Conservation (phyloP, 2,888 invertebrate species). For the Mythimna loreyi region DNA sequence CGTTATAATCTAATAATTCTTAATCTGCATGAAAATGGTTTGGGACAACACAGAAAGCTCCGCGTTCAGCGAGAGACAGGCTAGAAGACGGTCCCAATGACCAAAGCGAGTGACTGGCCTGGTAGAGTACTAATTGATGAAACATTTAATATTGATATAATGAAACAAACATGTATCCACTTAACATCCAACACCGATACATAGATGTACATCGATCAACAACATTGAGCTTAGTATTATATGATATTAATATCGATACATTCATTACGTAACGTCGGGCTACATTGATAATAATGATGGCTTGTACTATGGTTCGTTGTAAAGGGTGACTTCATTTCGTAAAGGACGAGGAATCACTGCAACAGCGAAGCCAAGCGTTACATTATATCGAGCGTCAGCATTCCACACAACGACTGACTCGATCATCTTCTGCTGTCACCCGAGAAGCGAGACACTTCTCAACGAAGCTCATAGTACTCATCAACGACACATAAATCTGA, state of each 20-base stretch:
- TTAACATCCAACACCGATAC: slow-evolving; percentile 62
- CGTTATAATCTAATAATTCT: slow-evolving; percentile 21
- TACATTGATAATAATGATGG: slow-evolving; percentile 35
- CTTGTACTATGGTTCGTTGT: slow-evolving; percentile 18
- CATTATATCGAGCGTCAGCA: slow-evolving; percentile 50
- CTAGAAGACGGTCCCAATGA: slow-evolving; percentile 42
- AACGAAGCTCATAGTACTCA: slow-evolving; percentile 22
- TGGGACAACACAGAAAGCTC: slow-evolving; percentile 45
- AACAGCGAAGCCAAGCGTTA: background rate
- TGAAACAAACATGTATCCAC: slow-evolving; percentile 37
- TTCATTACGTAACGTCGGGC: slow-evolving; percentile 35
- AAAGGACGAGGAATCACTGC: background rate
- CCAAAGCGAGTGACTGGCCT: slow-evolving; percentile 48
- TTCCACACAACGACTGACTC: slow-evolving; percentile 58
- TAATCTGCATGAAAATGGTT: slow-evolving; percentile 30
- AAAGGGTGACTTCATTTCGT: slow-evolving; percentile 1
- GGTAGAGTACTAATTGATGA: slow-evolving; percentile 41
- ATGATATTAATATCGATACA: slow-evolving; percentile 55
- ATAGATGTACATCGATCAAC: slow-evolving; percentile 66
- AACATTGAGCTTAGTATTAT: slow-evolving; percentile 60
- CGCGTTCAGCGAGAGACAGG: slow-evolving; percentile 7
- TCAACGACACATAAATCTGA: slow-evolving; percentile 41
- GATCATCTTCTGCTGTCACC: slow-evolving; percentile 31
- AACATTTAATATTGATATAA: slow-evolving; percentile 39
- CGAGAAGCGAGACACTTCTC: background rate